Base-by-base conservation (phyloP, 2,113 vertebrate species). In the Formicarius rufipectus region DNA sequence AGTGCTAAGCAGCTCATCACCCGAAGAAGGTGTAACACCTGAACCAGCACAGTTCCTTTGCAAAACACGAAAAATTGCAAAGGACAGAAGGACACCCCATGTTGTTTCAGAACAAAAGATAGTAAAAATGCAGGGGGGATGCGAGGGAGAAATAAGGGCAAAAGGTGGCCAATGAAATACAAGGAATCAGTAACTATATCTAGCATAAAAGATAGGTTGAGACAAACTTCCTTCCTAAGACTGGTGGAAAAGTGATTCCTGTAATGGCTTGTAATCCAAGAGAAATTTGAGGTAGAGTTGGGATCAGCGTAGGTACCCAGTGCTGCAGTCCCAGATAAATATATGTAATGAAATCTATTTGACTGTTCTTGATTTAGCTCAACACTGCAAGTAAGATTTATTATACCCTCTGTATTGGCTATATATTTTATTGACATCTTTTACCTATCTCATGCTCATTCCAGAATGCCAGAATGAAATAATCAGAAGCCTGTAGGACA, bases 81-180 rank as follows among this genome's bases (percentile, higher is more conserved):
- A 71, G 23, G 72, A 74, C 35, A 86, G 59, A 52, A 90, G 89
- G 56, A 72, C 15, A 23, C 3, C 12, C 16, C 2, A 0, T 4
- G 9, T 2, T 86, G 76, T 8, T 62, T 27, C n/a, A 64, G 56
- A 81, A 53, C 30, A 44, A 39, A 23, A 49, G 9, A 24, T 2
- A 56, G 14, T 12, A 25, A 12, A 35, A 3, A 3, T 1, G 11
- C 33, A 52, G 37, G 12, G 17, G 4, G 16, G 2, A 3, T 3
- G 8, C 2, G 9, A 2, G 1, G 20, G 15, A 4, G 8, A 30
- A 53, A 30, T 4, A 81, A n/a, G 23, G 20, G 28, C 45, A 60
- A 80, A 64, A 69, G 4, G 19, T 10, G 49, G 27, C 6, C 58
- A 53, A 5, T 14, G 49, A 52, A 88, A 72, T 30, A 35, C 33